Evolutionary conservation across 2,888 invertebrate genomes (phyloP).

Genomic region (Melolontha melolontha): DNA sequence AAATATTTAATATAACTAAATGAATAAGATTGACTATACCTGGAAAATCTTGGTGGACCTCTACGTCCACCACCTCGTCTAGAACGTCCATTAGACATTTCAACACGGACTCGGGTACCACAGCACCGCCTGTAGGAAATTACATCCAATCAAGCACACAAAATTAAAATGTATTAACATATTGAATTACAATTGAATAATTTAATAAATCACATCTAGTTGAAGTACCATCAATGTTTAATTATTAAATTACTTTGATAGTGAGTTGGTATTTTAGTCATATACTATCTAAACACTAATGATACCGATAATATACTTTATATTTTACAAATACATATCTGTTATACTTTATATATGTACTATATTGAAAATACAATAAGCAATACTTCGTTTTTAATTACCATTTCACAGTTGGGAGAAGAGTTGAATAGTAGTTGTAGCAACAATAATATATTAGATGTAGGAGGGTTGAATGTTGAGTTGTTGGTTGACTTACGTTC

Average conservation of each 20-base stretch:
- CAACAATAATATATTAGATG: slow-evolving; percentile 42
- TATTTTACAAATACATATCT: neutral
- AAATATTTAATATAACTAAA: neutral
- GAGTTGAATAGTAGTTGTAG: slow-evolving; percentile 43
- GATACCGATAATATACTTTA: neutral
- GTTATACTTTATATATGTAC: slow-evolving; percentile 1
- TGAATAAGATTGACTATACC: slow-evolving; percentile 51
- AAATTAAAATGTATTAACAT: neutral
- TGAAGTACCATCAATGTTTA: too few species aligned
- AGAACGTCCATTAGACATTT: slow-evolving; percentile 92
- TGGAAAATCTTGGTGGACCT: slow-evolving; percentile 62
- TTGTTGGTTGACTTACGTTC: slow-evolving; percentile 72
- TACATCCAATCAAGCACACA: slow-evolving; percentile 8
- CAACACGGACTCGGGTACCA: slow-evolving; percentile 89
- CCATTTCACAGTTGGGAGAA: slow-evolving; percentile 41
- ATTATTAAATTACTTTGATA: too few species aligned
- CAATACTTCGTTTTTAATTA: slow-evolving; percentile 37
- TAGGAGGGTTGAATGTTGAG: slow-evolving; percentile 43
- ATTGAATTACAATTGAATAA: too few species aligned
- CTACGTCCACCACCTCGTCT: slow-evolving; percentile 70
- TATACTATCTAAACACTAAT: too few species aligned
- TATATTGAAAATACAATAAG: slow-evolving; percentile 15
- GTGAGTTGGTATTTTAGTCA: too few species aligned
- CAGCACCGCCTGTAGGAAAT: slow-evolving; percentile 79
- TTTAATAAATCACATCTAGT: too few species aligned